A percentile compares a stretch with the other conserved stretches of the same genome.
phyloP scores from a whole-genome alignment of 2,797 vertebrate species.

The Mallotus villosus region DNA sequence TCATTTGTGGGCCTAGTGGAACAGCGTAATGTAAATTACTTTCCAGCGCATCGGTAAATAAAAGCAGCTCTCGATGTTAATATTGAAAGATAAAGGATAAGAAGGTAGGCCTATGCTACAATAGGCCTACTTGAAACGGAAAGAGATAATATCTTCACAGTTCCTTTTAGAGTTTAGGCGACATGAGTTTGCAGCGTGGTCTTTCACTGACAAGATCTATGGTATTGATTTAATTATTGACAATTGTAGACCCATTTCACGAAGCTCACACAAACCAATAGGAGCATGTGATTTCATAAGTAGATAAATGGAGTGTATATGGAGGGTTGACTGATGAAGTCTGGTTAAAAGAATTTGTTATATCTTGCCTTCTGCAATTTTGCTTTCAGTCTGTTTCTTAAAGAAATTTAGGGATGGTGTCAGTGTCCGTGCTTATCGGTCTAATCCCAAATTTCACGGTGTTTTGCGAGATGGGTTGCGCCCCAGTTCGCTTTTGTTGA shows the following conservation, averaged over 20 bases:
- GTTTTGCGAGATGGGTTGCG: constrained; percentile 44
- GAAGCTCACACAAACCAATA: background rate
- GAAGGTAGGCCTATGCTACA: background rate
- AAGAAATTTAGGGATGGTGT: constrained; percentile 67
- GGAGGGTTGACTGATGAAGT: constrained; percentile 33
- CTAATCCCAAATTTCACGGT: constrained; percentile 75
- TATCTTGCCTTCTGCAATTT: constrained; percentile 51
- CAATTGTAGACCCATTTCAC: constrained; percentile 14
- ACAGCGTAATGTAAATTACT: too few relatives aligned
- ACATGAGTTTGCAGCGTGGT: constrained; percentile 28
- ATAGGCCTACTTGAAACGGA: background rate
- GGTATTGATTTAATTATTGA: constrained; percentile 13
- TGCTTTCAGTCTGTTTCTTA: constrained; percentile 40
- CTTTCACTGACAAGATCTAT: constrained; percentile 39
- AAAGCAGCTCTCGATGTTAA: background rate
- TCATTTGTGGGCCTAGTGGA: constrained; percentile 39
- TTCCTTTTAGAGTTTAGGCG: constrained; percentile 14
- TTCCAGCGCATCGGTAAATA: too few relatives aligned
- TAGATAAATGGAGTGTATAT: constrained; percentile 44
- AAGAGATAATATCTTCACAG: constrained; percentile 12
- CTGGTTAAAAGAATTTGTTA: constrained; percentile 43
- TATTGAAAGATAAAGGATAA: constrained; percentile 6
- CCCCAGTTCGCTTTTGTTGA: constrained; percentile 64
- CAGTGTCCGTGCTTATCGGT: constrained; percentile 50
- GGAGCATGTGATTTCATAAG: background rate